phyloP scores from a whole-genome alignment of 2,113 vertebrate genomes.

The Tetrao urogallus region DNA sequence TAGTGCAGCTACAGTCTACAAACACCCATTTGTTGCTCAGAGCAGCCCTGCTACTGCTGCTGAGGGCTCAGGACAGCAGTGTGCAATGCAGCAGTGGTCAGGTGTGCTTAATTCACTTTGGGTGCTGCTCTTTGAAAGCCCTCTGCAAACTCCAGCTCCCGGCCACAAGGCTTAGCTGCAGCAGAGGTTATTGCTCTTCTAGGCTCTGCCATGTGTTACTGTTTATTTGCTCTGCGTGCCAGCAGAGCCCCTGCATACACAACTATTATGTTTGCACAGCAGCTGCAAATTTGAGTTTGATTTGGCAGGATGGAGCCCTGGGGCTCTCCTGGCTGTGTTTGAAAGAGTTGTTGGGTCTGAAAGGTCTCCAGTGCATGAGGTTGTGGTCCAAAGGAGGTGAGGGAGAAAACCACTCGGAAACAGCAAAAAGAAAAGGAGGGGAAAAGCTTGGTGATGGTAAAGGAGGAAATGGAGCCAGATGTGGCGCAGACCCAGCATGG shows the following conservation, averaged over 20 bases:
- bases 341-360: neutral
- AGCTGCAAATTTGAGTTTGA: constrained; percentile 62
- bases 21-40: neutral
- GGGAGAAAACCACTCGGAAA: neutral
- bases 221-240: constrained; percentile 7
- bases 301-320: constrained; percentile 36
- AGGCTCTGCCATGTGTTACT: constrained; percentile 44
- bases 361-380: neutral
- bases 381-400: neutral
- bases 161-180: neutral
- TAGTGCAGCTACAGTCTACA: neutral
- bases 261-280: neutral
- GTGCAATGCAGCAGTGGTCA: accelerated
- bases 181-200: neutral
- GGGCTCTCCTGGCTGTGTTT: constrained; percentile 20
- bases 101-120: neutral
- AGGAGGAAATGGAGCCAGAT: neutral
- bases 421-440: neutral
- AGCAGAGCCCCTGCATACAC: neutral
- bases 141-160: neutral
- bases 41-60: neutral
- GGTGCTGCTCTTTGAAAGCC: neutral
- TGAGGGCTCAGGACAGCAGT: neutral
- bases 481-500: neutral
- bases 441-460: neutral